phyloP scores from a whole-genome alignment of 2,797 vertebrate species.

The Tamandua tetradactyla region DNA sequence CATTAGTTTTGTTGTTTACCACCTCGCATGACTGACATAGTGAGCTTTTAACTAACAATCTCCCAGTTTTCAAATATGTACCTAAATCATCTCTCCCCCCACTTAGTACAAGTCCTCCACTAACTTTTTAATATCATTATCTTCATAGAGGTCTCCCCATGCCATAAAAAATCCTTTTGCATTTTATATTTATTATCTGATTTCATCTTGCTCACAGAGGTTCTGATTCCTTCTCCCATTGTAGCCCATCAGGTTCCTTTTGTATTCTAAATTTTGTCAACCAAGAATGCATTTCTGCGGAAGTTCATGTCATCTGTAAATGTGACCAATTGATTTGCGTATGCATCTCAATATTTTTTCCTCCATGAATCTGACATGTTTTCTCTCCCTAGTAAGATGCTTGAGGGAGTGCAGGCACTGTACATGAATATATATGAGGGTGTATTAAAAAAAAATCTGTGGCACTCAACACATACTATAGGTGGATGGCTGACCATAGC shows the following conservation, averaged over 20 bases:
- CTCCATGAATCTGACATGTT: not conserved
- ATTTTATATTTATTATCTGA: conserved; percentile 32
- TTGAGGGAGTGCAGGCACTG: not conserved
- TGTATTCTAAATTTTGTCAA: conserved; percentile 33
- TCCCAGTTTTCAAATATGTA: conserved; percentile 10
- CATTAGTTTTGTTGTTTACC: not conserved
- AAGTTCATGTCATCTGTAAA: conserved; percentile 25
- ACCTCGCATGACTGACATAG: not conserved
- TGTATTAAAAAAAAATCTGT: not conserved
- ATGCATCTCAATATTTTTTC: conserved; percentile 12
- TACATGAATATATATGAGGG: not conserved
- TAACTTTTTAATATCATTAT: not conserved
- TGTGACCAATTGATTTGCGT: conserved; percentile 7
- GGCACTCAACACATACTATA: not conserved
- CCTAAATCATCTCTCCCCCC: not conserved
- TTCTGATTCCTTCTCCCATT: conserved; percentile 30
- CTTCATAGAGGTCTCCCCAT: not conserved
- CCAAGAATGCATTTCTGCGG: conserved; percentile 6
- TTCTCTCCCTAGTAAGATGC: conserved; percentile 41
- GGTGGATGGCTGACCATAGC: not conserved
- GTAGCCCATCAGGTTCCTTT: conserved; percentile 7
- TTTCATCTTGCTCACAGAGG: conserved; percentile 8
- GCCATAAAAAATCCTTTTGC: not conserved
- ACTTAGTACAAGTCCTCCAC: not conserved
- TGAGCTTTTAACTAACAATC: conserved; percentile 53